Base-by-base conservation (phyloP, 2,113 vertebrate genomes). In the Labeo catla region DNA sequence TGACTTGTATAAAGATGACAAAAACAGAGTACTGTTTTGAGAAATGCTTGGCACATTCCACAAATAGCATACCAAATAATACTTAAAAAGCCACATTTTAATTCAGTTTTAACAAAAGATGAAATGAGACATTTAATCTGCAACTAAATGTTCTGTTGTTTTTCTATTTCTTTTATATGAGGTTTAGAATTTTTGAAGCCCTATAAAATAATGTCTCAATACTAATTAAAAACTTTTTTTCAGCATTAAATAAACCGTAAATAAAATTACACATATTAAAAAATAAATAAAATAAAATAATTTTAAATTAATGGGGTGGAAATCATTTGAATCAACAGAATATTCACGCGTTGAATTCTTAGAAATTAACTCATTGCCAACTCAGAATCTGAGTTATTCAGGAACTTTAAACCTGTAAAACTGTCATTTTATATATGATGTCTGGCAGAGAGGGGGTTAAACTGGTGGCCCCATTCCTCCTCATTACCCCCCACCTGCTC, bases 361-460 rank as follows among this genome's bases (percentile, higher is more conserved):
- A 23, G 9, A 6, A 28, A 50, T 50, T 4, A 74, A 74, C 39
- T 47, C 21, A 1, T 1, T 28, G 1, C n/a, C 3, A 76, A 52
- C 12, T 12, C 8, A 77, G 2, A 8, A 54, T 7, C 50, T 8
- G 5, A 76, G 47, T 54, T 54, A 50, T 19, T 76, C 16, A 82
- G 34, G 15, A 19, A 36, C 1, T 43, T 72, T 63, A 61, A 11
- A 19, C 15, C 49, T 49, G 13, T 34, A 23, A 23, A 57, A 45
- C 8, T 74, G 39, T 4, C 3, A 15, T 57, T 54, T 73, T 21
- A 72, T 23, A 81, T 47, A 74, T 8, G n/a, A 59, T 45, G 15
- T n/a, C 10, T 28, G 80, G 81, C 34, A 39, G 13, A 23, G 76
- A 70, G 84, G 4, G 81, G 74, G 84, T 86, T 88, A 84, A 86